Conservation (phyloP, 2,113 vertebrate species). For the Callorhinus ursinus region DNA sequence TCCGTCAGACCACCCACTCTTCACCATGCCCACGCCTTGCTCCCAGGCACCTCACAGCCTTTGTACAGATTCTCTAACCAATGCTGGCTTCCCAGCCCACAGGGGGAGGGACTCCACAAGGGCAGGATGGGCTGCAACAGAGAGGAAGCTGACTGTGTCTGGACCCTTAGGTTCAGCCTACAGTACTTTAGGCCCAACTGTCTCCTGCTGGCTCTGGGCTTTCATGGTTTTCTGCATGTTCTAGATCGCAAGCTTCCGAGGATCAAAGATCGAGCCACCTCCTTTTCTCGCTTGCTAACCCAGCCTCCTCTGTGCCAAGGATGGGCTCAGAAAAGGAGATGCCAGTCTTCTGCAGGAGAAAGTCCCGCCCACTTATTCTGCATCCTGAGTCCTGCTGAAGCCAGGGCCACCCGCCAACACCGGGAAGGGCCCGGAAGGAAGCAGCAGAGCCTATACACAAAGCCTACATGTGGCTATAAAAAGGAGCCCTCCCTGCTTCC, state of each 20-base stretch:
- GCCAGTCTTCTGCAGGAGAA: slow-evolving; percentile 60
- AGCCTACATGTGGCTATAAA: slow-evolving; percentile 71
- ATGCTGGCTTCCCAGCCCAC: neutral
- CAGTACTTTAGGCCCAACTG: neutral
- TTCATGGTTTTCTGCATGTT: neutral
- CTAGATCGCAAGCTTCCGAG: neutral
- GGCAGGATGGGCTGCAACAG: neutral
- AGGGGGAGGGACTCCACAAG: neutral
- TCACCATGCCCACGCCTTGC: neutral
- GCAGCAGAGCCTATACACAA: slow-evolving; percentile 71
- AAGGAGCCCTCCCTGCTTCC: slow-evolving; percentile 71
- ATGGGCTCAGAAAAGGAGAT: slow-evolving; percentile 44
- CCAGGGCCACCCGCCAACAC: slow-evolving; percentile 73
- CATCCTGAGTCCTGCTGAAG: slow-evolving; percentile 67
- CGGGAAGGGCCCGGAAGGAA: slow-evolving; percentile 78
- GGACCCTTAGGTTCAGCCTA: neutral
- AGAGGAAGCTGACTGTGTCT: neutral
- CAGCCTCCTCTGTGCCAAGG: slow-evolving; percentile 2
- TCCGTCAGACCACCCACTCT: neutral
- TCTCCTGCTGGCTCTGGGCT: neutral
- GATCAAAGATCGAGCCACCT: slow-evolving; percentile 13
- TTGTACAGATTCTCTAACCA: neutral
- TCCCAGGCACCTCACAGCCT: neutral
- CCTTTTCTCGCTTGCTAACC: slow-evolving; percentile 38
- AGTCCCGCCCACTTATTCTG: slow-evolving; percentile 40